Conservation (phyloP, 1,140 invertebrate species). For the Cyphomyrmex costatus region DNA sequence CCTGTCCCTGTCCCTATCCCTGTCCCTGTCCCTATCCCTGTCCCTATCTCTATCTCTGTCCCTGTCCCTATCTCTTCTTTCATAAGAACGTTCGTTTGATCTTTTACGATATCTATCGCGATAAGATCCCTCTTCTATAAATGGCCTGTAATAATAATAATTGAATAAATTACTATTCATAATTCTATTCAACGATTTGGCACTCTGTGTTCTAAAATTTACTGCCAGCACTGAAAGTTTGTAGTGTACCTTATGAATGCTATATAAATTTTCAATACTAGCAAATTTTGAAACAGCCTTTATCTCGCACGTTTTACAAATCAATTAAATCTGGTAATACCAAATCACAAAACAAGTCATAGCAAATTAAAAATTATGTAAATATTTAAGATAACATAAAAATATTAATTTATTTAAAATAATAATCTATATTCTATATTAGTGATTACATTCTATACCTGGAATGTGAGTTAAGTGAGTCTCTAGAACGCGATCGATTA, state of each 20-base stretch:
- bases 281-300: not conserved
- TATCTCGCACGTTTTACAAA: not conserved
- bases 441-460: conserved; percentile 41
- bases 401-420: conserved; percentile 12
- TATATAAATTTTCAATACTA: not conserved
- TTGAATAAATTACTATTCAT: not conserved
- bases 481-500: conserved; percentile 63
- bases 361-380: not conserved
- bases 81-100: conserved; percentile 53
- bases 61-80: conserved; percentile 53
- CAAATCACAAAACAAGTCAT: not conserved
- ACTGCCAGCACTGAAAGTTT: too few relatives aligned
- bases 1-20: not conserved
- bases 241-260: too few relatives aligned
- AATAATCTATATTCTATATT: not conserved
- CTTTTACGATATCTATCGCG: conserved; percentile 50
- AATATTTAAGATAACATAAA: not conserved
- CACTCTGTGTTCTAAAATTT: not conserved
- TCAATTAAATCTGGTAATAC: not conserved
- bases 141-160: not conserved
- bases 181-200: not conserved
- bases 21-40: not conserved
- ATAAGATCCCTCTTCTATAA: conserved; percentile 49
- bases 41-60: not conserved
- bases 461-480: conserved; percentile 39